Evolutionary conservation across 2,888 invertebrate species (phyloP).

Genomic region (Thymelicus sylvestris): DNA sequence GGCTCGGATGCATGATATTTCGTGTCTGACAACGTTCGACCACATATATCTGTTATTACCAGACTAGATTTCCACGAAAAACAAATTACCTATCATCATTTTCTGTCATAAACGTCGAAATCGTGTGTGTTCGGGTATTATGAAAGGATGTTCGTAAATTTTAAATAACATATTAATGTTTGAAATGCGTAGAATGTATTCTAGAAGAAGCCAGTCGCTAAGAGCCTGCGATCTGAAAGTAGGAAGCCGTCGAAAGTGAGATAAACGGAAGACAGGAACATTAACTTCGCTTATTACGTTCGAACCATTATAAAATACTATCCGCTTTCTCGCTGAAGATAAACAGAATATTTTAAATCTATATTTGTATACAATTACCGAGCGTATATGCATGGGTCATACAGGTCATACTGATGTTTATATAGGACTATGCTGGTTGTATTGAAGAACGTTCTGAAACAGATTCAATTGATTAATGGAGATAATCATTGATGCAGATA

Average conservation of each 20-base stretch:
- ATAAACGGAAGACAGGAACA: conserved; percentile 30
- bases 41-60: conserved; percentile 60
- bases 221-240: conserved; percentile 29
- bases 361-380: too few species aligned
- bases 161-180: conserved; percentile 25
- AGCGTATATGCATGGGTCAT: too few species aligned
- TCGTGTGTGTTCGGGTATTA: conserved; percentile 33
- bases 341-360: conserved; percentile 1
- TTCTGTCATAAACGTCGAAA: conserved; percentile 51
- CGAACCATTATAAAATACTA: conserved; percentile 15
- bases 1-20: conserved; percentile 63
- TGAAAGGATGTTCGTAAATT: conserved; percentile 38
- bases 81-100: conserved; percentile 57
- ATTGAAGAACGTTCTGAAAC: too few species aligned
- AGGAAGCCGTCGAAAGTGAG: conserved; percentile 26
- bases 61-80: conserved; percentile 58
- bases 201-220: conserved; percentile 15
- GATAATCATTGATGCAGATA: too few species aligned
- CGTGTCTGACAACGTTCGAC: conserved; percentile 29
- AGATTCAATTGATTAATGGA: too few species aligned
- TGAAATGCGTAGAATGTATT: conserved; percentile 18
- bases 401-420: too few species aligned
- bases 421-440: too few species aligned
- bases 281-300: conserved; percentile 31
- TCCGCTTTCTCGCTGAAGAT: background rate